Base-by-base conservation (phyloP, 2,113 vertebrate species). In the Neodontobutis hainanensis region DNA sequence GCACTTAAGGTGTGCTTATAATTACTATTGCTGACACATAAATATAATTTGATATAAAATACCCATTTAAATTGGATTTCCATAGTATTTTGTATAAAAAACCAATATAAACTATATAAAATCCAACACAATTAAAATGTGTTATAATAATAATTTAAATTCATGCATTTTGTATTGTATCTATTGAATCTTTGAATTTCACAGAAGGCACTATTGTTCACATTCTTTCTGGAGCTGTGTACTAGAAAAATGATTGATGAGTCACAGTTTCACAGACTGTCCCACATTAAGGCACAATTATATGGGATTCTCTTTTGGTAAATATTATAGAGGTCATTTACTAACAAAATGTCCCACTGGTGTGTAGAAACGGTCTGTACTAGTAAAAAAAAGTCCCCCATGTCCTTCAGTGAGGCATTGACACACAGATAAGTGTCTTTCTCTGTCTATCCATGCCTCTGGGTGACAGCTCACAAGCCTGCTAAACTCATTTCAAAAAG, bases 71-170 rank as follows among this genome's bases (percentile, higher is more conserved):
- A 80, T 35, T 64, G 51, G 51, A 58, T 58, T 58, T 19, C 16
- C 19, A 58, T 64, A 69, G 80, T 15, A 53, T 66, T 75, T 75
- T 79, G 65, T 60, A 82, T 61, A 74, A 74, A 76, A 65, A 65
- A 19, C 35, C 44, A 19, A n/a, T 58, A 47, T 16, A 11, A 38
- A 43, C 32, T 3, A n/a, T 11, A 43, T 43, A 43, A 55, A 48
- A 15, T 11, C 3, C 45, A 42, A 62, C 49, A 50, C 40, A 67
- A 11, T 12, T 15, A 35, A 64, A 57, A 65, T 57, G 12, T 15
- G 6, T 8, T 11, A 1, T 34, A 34, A 52, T 6, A 56, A 77
- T 71, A 65, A 77, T 68, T 77, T 72, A 66, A 55, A 34, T 67
- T 77, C 9, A 47, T 53, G 16, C 35, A 74, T 3, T 38, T 66